A percentile compares a stretch with the other conserved stretches of the same genome.
phyloP scores from a whole-genome alignment of 2,888 invertebrate genomes.

The Aphidius colemani region DNA sequence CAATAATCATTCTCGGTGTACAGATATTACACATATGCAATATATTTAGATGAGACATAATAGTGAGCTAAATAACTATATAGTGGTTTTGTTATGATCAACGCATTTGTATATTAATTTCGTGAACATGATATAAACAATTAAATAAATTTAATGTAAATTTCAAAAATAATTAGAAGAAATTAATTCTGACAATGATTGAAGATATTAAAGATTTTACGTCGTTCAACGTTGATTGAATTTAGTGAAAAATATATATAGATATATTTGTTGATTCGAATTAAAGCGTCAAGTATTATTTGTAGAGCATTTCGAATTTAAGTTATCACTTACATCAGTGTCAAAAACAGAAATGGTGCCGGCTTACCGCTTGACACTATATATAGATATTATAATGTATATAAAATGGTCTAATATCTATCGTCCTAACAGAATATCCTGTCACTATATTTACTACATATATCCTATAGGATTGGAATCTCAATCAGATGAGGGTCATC shows the following conservation, averaged over 20 bases:
- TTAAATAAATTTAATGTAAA: too few relatives aligned
- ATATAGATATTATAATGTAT: conserved; percentile 35
- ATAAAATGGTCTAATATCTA: conserved; percentile 52
- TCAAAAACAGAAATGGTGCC: conserved; percentile 52
- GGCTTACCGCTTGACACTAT: conserved; percentile 49
- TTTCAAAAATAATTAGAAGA: too few relatives aligned
- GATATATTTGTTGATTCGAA: too few relatives aligned
- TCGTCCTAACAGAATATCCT: conserved; percentile 40
- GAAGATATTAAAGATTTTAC: too few relatives aligned
- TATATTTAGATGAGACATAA: too few relatives aligned
- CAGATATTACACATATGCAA: conserved; percentile 33
- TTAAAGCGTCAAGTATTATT: too few relatives aligned
- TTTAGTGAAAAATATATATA: too few relatives aligned
- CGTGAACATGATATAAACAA: background rate
- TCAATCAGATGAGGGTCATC: conserved; percentile 45
- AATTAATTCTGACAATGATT: too few relatives aligned
- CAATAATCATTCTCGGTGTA: conserved; percentile 38
- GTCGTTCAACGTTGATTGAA: too few relatives aligned
- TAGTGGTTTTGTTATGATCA: conserved; percentile 37
- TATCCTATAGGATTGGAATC: conserved; percentile 38
- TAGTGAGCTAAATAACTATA: too few relatives aligned
- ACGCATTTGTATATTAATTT: conserved; percentile 22
- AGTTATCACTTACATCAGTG: conserved; percentile 41
- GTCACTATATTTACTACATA: conserved; percentile 15
- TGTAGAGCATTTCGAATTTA: too few relatives aligned